Conservation (phyloP, 2,113 vertebrate genomes). For the Ictidomys tridecemlineatus region DNA sequence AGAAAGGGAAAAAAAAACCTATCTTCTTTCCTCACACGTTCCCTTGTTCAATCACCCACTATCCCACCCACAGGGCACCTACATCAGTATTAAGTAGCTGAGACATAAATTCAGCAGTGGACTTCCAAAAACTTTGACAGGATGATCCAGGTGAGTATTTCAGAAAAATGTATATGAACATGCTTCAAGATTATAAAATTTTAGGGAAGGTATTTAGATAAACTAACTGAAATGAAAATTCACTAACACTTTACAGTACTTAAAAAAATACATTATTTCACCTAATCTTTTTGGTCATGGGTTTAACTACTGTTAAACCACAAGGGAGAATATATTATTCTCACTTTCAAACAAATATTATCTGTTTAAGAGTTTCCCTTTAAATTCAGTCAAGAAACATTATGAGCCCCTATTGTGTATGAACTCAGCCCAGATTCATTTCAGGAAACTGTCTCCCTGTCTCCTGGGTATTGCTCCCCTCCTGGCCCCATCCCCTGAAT, state of each 20-base stretch:
- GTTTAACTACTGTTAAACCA: not conserved
- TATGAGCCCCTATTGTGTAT: not conserved
- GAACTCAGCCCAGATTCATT: not conserved
- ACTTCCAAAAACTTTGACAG: not conserved
- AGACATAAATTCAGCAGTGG: not conserved
- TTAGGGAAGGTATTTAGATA: not conserved
- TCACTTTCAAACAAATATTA: slow-evolving; percentile 45
- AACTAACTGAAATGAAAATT: slow-evolving; percentile 27
- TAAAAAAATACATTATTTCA: slow-evolving; percentile 9
- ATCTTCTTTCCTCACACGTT: not conserved
- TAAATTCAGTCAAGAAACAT: slow-evolving; percentile 4
- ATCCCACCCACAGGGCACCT: not conserved
- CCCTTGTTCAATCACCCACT: not conserved
- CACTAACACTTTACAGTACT: not conserved
- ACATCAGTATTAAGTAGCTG: not conserved
- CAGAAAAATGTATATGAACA: not conserved
- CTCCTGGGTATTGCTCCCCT: not conserved
- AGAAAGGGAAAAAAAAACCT: not conserved
- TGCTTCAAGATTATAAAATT: not conserved
- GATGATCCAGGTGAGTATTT: not conserved
- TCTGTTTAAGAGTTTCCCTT: slow-evolving; percentile 11
- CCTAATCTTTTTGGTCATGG: not conserved
- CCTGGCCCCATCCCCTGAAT: not conserved
- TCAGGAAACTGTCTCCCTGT: not conserved
- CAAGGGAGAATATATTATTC: not conserved